Conservation (phyloP, 2,113 vertebrate species). For the Tinamus guttatus region DNA sequence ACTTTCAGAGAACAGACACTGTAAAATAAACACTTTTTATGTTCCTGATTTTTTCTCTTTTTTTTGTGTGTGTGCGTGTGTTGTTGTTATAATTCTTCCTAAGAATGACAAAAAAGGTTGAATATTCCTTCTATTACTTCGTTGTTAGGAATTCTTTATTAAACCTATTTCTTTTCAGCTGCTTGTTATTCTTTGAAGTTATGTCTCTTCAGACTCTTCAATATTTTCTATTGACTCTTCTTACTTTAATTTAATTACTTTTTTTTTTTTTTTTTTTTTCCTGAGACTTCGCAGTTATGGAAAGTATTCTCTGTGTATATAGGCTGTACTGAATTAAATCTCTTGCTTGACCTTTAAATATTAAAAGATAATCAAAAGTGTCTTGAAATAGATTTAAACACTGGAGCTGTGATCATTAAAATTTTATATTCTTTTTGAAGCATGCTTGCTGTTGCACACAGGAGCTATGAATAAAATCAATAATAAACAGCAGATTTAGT, state of each 20-base stretch:
- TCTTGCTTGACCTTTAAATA: constrained; percentile 71
- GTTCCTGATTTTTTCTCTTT: neutral
- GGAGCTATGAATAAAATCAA: constrained; percentile 65
- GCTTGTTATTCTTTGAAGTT: constrained; percentile 61
- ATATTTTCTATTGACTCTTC: constrained; percentile 64
- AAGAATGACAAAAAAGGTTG: neutral
- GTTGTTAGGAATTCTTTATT: constrained; percentile 18
- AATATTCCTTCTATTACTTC: neutral
- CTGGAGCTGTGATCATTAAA: constrained; percentile 26
- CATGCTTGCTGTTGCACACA: neutral
- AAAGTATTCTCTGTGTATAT: neutral
- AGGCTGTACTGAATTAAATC: constrained; percentile 12
- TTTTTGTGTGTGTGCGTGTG: neutral
- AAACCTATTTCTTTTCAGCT: neutral
- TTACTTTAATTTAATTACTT: constrained; percentile 69
- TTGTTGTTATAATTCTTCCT: neutral
- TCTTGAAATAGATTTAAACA: constrained; percentile 56
- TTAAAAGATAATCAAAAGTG: constrained; percentile 49
- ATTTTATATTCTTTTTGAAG: constrained; percentile 39
- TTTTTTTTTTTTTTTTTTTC: neutral
- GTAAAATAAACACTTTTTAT: neutral
- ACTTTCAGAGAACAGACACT: neutral
- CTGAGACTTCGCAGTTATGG: constrained; percentile 29
- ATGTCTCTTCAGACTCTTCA: constrained; percentile 31
- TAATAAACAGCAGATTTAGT: constrained; percentile 16